Base-by-base conservation (phyloP, 2,113 vertebrate genomes). In the Chrysochloris asiatica region DNA sequence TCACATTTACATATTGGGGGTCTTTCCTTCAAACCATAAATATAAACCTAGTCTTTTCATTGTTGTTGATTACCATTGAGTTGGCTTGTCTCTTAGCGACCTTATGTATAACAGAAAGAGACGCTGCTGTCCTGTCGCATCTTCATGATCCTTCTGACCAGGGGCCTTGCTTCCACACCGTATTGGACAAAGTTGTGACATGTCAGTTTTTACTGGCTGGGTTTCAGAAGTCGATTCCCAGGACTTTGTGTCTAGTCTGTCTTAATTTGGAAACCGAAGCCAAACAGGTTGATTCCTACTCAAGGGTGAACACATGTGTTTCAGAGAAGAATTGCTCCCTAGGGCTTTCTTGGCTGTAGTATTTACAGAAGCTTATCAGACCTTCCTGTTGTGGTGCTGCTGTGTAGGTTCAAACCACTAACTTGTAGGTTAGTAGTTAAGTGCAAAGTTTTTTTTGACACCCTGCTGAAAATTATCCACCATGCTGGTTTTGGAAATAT, bases 1-100 rank as follows among this genome's bases (percentile, higher is more conserved):
- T 78, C 50, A 19, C 36, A 90, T 94, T 93, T 94, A 80, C 45
- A 77, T 86, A 16, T 21, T 79, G 71, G 76, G 47, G 63, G 81
- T 30, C 54, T 89, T 93, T 75, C 63, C 45, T 86, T 59, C 72
- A 85, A 88, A 94, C 38, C 92, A 87, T 69, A 93, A 80, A 48
- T 26, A 69, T 43, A 83, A 90, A 73, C 8, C 43, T 83, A 54
- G 71, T 48, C 47, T 67, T 38, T 67, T 21, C 2, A 24, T 36
- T 36, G n/a, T 36, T 36, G n/a, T n/a, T 67, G 11, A 16, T 36
- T n/a, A n/a, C 65, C n/a, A 11, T 22, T 24, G 19, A 30, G 59
- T 63, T 30, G 6, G 59, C 59, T 30, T 11, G 28, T 33, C 28
- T 63, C 9, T 13, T 4, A 14, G 59, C 5, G 59, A 22, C 30